phyloP scores from a whole-genome alignment of 2,113 vertebrate species.

The Pluvianellus socialis region DNA sequence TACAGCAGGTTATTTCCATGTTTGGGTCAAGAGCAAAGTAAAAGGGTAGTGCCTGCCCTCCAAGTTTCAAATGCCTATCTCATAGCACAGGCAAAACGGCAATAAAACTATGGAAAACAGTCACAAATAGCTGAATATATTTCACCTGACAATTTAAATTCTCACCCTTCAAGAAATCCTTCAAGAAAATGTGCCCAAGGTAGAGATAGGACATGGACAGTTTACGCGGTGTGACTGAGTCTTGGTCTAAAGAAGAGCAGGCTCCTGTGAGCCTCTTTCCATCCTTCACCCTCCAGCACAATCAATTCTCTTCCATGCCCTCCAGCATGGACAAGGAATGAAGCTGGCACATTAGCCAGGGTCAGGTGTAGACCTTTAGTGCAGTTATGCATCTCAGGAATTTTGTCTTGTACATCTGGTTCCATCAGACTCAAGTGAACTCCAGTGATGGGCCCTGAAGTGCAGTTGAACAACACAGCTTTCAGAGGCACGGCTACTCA shows the following conservation, averaged over 20 bases:
- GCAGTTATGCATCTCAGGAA: neutral
- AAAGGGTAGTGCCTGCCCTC: neutral
- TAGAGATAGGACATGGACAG: neutral
- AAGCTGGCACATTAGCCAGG: neutral
- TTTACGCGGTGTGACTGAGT: neutral
- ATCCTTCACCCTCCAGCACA: neutral
- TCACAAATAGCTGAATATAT: neutral
- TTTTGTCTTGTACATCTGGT: neutral
- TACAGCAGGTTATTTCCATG: neutral
- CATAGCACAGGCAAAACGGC: neutral
- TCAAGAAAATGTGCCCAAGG: neutral
- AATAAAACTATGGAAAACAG: neutral
- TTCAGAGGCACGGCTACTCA: neutral
- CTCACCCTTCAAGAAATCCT: neutral
- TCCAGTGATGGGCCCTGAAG: neutral
- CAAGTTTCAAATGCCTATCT: neutral
- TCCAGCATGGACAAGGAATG: neutral
- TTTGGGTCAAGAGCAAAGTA: neutral
- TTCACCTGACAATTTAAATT: neutral
- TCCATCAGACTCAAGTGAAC: neutral
- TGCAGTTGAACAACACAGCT: neutral
- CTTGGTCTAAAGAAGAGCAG: neutral
- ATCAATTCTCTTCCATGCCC: neutral
- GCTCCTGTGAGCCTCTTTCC: neutral
- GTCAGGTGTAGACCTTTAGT: neutral